Evolutionary conservation across 2,888 invertebrate genomes (phyloP).

Genomic region (Campoplex nolae): DNA sequence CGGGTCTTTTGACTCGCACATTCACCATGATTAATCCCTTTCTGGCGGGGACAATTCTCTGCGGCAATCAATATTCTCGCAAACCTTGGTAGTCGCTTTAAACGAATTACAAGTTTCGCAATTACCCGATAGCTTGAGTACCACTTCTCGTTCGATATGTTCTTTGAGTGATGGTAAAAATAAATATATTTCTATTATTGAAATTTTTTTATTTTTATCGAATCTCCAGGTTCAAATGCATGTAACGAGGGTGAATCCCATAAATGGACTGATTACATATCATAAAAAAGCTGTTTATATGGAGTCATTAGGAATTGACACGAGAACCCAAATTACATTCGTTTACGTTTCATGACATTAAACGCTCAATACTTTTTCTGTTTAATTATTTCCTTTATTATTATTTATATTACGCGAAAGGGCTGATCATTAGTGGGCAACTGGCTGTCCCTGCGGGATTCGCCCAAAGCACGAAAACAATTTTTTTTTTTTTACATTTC

Average conservation of each 20-base stretch:
- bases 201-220: background rate
- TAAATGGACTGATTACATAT: no score
- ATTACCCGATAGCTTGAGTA: constrained; percentile 1
- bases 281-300: no score
- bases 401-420: no score
- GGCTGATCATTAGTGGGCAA: no score
- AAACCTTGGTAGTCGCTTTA: constrained; percentile 8
- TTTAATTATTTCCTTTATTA: no score
- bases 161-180: background rate
- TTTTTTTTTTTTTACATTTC: no score
- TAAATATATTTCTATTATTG: background rate
- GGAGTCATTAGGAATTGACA: no score
- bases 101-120: constrained; percentile 18
- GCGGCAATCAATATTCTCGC: constrained; percentile 23
- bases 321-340: no score
- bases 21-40: constrained; percentile 7
- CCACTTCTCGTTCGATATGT: background rate
- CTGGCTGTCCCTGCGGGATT: no score
- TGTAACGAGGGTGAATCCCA: no score
- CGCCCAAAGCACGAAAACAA: no score
- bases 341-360: no score
- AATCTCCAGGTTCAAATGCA: background rate
- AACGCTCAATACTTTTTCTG: background rate
- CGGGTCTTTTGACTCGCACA: constrained; percentile 41
- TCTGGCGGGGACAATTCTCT: constrained; percentile 16